phyloP scores from a whole-genome alignment of 2,113 vertebrate genomes.

The Xiphorhynchus elegans region DNA sequence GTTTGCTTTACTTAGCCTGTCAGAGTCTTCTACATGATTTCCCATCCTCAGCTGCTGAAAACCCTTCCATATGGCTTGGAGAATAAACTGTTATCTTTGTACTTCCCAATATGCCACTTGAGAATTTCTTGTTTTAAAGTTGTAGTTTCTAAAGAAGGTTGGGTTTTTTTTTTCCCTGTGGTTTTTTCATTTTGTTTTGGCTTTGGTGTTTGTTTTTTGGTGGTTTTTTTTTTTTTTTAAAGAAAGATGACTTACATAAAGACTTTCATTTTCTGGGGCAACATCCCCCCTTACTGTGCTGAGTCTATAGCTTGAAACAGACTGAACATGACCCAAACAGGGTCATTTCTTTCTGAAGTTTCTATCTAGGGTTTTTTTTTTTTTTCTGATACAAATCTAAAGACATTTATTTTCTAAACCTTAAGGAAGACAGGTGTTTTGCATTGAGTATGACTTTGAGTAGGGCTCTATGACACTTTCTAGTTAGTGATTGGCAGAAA shows the following conservation, averaged over 20 bases:
- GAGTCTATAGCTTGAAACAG: not conserved
- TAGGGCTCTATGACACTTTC: not conserved
- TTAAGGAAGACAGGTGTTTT: not conserved
- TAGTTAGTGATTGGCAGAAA: not conserved
- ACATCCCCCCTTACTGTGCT: not conserved
- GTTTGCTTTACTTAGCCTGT: constrained; percentile 41
- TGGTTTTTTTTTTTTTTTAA: not conserved
- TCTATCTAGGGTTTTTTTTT: not conserved
- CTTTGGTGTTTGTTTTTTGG: not conserved
- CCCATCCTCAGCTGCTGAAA: constrained; percentile 12
- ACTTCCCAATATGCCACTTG: constrained; percentile 32
- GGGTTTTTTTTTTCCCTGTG: too few relatives aligned
- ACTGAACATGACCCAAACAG: not conserved
- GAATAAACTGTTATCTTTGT: constrained; percentile 53
- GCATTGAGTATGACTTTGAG: not conserved
- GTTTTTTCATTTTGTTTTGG: not conserved
- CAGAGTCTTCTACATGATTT: not conserved
- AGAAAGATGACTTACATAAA: not conserved
- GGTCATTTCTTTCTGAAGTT: not conserved
- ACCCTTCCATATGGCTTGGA: constrained; percentile 44
- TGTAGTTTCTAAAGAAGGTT: not conserved
- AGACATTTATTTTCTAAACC: not conserved
- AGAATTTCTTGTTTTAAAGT: constrained; percentile 17
- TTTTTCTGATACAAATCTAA: not conserved
- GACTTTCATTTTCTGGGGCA: not conserved